Percentiles rank a stretch among this genome's conserved stretches.
Conservation (phyloP, 2,888 invertebrate species). For the Chymomyza fuscimana region DNA sequence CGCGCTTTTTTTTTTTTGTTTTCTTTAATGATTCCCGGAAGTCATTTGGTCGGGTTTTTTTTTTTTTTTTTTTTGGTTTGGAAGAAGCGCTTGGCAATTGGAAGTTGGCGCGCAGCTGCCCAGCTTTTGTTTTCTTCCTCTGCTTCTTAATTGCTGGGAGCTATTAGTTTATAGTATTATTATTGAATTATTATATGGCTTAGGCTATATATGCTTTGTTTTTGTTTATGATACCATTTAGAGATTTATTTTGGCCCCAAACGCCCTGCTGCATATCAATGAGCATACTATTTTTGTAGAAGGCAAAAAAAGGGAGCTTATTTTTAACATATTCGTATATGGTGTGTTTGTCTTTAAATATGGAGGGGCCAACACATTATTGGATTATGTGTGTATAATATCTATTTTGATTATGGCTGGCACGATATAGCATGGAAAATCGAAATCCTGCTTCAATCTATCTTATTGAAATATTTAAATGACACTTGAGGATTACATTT, state of each 20-base stretch:
- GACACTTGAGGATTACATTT: constrained; percentile 58
- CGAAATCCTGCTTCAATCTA: background rate
- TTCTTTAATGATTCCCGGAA: constrained; percentile 59
- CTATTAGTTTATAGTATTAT: constrained; percentile 58
- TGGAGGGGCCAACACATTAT: background rate
- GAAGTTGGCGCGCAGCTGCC: constrained; percentile 23
- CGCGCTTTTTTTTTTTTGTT: constrained; percentile 26
- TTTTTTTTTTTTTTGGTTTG: constrained; percentile 9
- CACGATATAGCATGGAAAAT: background rate
- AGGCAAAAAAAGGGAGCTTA: constrained; percentile 3
- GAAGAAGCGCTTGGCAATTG: constrained; percentile 47
- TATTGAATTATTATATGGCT: constrained; percentile 51
- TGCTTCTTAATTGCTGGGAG: constrained; percentile 48
- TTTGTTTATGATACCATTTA: constrained; percentile 30
- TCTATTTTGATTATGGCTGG: background rate
- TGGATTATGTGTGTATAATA: background rate
- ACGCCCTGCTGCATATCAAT: constrained; percentile 55
- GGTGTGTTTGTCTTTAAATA: background rate
- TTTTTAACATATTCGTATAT: background rate
- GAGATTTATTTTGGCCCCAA: constrained; percentile 45
- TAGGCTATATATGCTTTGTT: constrained; percentile 4
- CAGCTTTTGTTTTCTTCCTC: constrained; percentile 21
- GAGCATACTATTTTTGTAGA: constrained; percentile 56
- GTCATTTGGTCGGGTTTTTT: constrained; percentile 52
- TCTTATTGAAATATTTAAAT: constrained; percentile 42